phyloP scores from a whole-genome alignment of 2,113 vertebrate genomes.

The Pipa parva region DNA sequence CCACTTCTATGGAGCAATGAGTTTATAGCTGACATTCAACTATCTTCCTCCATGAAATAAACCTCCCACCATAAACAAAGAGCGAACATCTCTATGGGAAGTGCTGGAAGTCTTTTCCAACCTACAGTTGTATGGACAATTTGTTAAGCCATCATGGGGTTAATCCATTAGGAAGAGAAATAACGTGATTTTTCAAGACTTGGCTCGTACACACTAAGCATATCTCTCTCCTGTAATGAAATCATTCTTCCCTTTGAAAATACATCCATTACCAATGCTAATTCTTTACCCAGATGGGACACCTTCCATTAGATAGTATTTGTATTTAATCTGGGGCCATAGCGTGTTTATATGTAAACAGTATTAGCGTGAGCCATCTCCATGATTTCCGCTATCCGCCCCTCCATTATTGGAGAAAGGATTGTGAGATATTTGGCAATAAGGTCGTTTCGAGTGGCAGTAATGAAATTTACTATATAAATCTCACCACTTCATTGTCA shows the following conservation, averaged over 20 bases:
- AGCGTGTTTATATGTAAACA: neutral
- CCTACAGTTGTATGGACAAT: too few relatives aligned
- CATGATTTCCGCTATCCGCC: neutral
- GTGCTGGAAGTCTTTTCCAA: too few relatives aligned
- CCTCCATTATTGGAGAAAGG: neutral
- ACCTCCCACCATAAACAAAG: too few relatives aligned
- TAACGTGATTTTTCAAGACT: neutral
- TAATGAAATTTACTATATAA: neutral
- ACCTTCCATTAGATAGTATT: constrained; percentile 1
- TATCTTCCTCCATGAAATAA: too few relatives aligned
- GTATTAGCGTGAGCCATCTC: neutral
- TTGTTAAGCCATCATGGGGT: neutral
- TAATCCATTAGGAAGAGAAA: neutral
- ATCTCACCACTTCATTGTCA: constrained; percentile 1
- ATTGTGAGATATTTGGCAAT: neutral
- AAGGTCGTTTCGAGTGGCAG: neutral
- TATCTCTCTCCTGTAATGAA: constrained; percentile 11
- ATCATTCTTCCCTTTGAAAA: neutral
- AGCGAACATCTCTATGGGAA: too few relatives aligned
- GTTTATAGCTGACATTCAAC: too few relatives aligned
- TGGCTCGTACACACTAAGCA: neutral
- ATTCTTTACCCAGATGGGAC: constrained; percentile 11
- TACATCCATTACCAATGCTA: constrained; percentile 27
- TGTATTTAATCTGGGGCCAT: constrained; percentile 9
- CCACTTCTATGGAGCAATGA: too few relatives aligned